Percentiles rank a stretch among this genome's conserved stretches.
Conservation (phyloP, 2,888 invertebrate species). For the Aromia moschata region DNA sequence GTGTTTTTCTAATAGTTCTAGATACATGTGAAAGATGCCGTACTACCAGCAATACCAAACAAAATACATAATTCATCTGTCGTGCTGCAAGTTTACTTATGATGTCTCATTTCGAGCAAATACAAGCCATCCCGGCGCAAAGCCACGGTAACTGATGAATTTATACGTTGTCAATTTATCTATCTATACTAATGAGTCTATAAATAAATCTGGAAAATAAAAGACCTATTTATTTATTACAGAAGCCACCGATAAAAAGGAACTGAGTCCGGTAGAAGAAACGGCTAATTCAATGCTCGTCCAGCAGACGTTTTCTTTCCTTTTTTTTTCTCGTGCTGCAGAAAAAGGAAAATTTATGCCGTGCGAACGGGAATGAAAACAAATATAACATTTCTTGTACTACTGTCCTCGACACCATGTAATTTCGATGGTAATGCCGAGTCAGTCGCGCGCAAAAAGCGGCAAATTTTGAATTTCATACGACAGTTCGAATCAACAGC, state of each 20-base stretch:
- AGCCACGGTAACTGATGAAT: constrained; percentile 37
- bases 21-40: constrained; percentile 17
- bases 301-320: constrained; percentile 44
- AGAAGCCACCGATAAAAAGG: constrained; percentile 48
- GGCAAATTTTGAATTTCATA: constrained; percentile 50
- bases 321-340: constrained; percentile 45
- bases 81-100: constrained; percentile 31
- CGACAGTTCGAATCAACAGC: constrained; percentile 43
- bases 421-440: constrained; percentile 55
- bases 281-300: constrained; percentile 46
- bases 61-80: constrained; percentile 41
- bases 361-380: constrained; percentile 59
- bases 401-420: constrained; percentile 53
- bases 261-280: constrained; percentile 36
- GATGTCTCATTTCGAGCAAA: constrained; percentile 43
- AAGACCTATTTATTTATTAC: constrained; percentile 51
- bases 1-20: constrained; percentile 6
- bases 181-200: constrained; percentile 51
- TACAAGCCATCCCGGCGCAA: constrained; percentile 18
- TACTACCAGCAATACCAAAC: constrained; percentile 15
- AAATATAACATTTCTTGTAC: constrained; percentile 57
- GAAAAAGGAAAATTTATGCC: constrained; percentile 57
- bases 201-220: constrained; percentile 48
- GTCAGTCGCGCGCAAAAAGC: constrained; percentile 47
- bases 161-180: constrained; percentile 39